Evolutionary conservation across 2,797 vertebrate species (phyloP).

Genomic region (Phylloscopus collybita): DNA sequence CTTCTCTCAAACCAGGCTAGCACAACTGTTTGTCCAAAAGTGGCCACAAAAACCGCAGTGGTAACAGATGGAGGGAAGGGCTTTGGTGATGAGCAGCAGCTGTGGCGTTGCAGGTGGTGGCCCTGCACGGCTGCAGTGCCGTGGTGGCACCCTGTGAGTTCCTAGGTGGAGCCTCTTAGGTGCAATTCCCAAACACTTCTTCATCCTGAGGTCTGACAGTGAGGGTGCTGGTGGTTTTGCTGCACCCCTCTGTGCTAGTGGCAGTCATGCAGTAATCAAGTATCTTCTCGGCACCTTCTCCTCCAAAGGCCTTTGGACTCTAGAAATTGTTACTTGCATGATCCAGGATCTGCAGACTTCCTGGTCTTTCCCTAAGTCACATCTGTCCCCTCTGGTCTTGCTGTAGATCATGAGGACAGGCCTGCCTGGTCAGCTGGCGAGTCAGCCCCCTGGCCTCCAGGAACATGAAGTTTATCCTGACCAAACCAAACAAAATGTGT

Average conservation of each 20-base stretch:
- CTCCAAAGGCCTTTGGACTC: neutral
- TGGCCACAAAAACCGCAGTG: neutral
- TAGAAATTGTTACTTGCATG: neutral
- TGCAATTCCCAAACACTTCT: neutral
- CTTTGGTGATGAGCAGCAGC: neutral
- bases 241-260: neutral
- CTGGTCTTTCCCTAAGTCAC: neutral
- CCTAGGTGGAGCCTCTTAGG: neutral
- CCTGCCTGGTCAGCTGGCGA: neutral
- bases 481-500: neutral
- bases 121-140: neutral
- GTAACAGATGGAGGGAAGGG: neutral
- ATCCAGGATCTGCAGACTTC: neutral
- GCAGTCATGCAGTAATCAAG: neutral
- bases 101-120: neutral
- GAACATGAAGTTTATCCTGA: accelerated
- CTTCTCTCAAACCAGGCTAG: neutral
- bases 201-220: neutral
- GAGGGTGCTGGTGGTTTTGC: accelerated
- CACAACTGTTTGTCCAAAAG: neutral
- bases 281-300: neutral
- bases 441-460: accelerated
- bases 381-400: neutral
- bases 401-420: neutral
- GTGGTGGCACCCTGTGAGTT: accelerated